Conservation (phyloP, 2,113 vertebrate species). For the Menidia beryllina region DNA sequence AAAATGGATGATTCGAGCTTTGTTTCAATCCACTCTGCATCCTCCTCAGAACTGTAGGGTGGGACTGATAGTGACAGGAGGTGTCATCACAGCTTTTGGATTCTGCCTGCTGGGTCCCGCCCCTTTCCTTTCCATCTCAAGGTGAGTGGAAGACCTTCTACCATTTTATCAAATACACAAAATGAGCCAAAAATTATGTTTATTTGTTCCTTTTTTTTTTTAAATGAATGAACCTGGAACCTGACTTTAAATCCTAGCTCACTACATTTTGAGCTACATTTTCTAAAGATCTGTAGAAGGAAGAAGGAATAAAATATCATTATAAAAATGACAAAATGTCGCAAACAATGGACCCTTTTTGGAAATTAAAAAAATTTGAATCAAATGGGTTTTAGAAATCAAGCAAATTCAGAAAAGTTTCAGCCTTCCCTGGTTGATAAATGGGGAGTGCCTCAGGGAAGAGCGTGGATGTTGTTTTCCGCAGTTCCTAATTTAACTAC, state of each 20-base stretch:
- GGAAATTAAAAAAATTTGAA: not conserved
- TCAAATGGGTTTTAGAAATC: not conserved
- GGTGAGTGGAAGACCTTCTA: slow-evolving; percentile 74
- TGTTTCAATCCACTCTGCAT: not conserved
- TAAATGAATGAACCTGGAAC: too few relatives aligned
- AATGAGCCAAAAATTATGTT: too few relatives aligned
- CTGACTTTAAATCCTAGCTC: too few relatives aligned
- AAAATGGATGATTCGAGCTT: not conserved
- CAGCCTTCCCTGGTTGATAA: not conserved
- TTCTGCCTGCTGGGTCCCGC: slow-evolving; percentile 89
- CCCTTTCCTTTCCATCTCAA: slow-evolving; percentile 87
- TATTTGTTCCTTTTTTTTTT: not conserved
- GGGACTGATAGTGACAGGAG: slow-evolving; percentile 86
- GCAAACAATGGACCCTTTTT: not conserved
- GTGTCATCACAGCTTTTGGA: slow-evolving; percentile 79
- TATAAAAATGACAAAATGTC: not conserved
- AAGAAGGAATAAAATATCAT: not conserved
- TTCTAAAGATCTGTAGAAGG: too few relatives aligned
- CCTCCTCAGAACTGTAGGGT: slow-evolving; percentile 78
- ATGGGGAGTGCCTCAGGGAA: not conserved
- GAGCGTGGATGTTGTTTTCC: too few relatives aligned
- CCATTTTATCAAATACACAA: not conserved
- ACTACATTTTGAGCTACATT: too few relatives aligned
- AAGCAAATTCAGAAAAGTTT: not conserved
- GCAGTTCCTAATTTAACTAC: too few relatives aligned